Conservation (phyloP, 1,140 invertebrate genomes). For the Drosophila bipectinata region DNA sequence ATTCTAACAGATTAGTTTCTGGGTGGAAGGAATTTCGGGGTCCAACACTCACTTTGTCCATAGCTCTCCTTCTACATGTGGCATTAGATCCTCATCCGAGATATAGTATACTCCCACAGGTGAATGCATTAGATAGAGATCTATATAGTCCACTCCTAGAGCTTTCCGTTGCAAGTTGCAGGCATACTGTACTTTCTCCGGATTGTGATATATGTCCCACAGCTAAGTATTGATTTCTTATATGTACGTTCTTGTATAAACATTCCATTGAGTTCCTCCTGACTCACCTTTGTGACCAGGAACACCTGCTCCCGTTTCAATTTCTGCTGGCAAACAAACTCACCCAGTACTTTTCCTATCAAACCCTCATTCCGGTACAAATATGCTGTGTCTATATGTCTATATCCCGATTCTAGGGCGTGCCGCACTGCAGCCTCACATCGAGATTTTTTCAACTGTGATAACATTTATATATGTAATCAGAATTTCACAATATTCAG, state of each 20-base stretch:
- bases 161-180: slow-evolving; percentile 85
- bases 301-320: slow-evolving; percentile 88
- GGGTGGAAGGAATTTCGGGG: not conserved
- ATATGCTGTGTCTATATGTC: slow-evolving; percentile 91
- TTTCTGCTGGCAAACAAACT: slow-evolving; percentile 87
- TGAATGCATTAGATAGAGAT: slow-evolving; percentile 92
- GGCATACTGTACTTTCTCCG: slow-evolving; percentile 54
- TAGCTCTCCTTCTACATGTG: slow-evolving; percentile 31
- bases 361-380: slow-evolving; percentile 88
- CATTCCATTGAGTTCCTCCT: not conserved
- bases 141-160: slow-evolving; percentile 89
- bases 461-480: slow-evolving; percentile 18
- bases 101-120: slow-evolving; percentile 85
- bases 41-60: slow-evolving; percentile 48
- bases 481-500: slow-evolving; percentile 19
- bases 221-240: slow-evolving; percentile 22
- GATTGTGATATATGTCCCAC: slow-evolving; percentile 64
- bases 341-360: slow-evolving; percentile 88
- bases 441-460: slow-evolving; percentile 51
- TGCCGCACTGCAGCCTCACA: slow-evolving; percentile 51
- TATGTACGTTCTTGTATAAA: not conserved
- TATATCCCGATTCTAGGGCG: slow-evolving; percentile 89
- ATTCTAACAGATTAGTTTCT: slow-evolving; percentile 14
- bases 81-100: slow-evolving; percentile 55
- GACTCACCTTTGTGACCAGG: slow-evolving; percentile 87